A percentile compares a stretch with the other conserved stretches of the same genome.
Conservation (phyloP, 2,797 vertebrate genomes). For the Phrynocephalus guinanensis region DNA sequence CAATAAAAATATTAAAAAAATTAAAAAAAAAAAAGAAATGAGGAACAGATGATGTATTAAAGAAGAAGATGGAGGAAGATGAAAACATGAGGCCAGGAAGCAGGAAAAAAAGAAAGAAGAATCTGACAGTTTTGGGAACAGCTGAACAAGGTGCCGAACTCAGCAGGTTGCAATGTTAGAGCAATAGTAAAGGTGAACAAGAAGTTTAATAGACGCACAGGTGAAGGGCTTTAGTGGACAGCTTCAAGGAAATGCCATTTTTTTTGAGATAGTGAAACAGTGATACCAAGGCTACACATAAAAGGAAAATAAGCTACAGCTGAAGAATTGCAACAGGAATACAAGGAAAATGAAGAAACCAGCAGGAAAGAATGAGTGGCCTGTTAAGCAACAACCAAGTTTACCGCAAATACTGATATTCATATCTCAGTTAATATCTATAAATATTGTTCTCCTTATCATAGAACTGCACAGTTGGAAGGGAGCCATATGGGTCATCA, state of each 20-base stretch:
- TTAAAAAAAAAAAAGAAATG: too few species aligned
- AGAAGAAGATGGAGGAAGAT: conserved; percentile 7
- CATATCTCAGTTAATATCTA: neutral
- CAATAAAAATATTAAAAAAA: too few species aligned
- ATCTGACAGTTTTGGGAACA: neutral
- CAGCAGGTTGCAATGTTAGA: conserved; percentile 14
- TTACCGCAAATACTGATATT: neutral
- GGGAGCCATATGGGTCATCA: too few species aligned
- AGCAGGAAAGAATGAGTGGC: neutral
- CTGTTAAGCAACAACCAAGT: neutral
- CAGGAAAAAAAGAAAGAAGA: conserved; percentile 1
- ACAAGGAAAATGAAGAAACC: too few species aligned
- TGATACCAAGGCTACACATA: neutral
- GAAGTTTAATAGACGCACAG: conserved; percentile 15
- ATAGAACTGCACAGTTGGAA: too few species aligned
- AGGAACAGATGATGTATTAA: neutral
- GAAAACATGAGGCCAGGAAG: conserved; percentile 13
- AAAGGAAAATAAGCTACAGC: neutral
- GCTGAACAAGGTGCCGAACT: conserved; percentile 2
- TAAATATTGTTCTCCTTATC: neutral
- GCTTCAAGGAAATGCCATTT: conserved; percentile 9
- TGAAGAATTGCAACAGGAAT: neutral
- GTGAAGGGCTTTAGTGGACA: conserved; percentile 25
- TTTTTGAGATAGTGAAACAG: neutral
- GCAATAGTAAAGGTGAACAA: conserved; percentile 27